Evolutionary conservation across 2,888 invertebrate species (phyloP).

Genomic region (Caenorhabditis auriculariae): DNA sequence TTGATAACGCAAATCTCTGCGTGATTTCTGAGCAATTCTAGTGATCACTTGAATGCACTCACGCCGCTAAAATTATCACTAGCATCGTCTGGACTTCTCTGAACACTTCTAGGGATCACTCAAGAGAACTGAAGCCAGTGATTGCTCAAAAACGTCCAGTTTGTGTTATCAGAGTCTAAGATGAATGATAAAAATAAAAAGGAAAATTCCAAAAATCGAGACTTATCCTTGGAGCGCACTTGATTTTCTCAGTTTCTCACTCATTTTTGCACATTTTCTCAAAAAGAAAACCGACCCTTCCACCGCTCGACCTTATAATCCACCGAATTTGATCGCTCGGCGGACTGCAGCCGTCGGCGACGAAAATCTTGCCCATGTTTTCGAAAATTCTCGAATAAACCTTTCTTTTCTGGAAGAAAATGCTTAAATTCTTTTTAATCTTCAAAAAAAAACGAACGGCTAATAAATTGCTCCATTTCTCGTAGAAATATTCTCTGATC

Average conservation of each 20-base stretch:
- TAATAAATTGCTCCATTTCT: constrained; percentile 14
- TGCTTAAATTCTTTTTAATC: neutral
- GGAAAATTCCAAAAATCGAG: no score
- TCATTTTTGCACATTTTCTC: no score
- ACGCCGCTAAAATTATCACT: no score
- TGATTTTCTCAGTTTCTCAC: no score
- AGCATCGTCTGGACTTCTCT: no score
- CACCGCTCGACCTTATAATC: constrained; percentile 30
- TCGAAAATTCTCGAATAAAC: neutral
- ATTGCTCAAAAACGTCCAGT: no score
- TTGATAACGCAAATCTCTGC: no score
- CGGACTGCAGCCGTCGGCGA: constrained; percentile 18
- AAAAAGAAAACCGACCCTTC: constrained; percentile 9
- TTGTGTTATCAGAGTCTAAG: constrained; percentile 1
- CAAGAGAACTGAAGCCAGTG: no score
- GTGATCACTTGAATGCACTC: no score
- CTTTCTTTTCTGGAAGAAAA: constrained; percentile 6
- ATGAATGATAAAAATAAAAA: constrained; percentile 5
- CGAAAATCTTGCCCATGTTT: constrained; percentile 8
- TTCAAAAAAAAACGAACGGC: constrained; percentile 2
- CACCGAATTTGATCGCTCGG: constrained; percentile 12
- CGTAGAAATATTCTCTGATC: constrained; percentile 8
- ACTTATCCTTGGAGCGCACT: no score
- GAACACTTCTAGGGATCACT: no score
- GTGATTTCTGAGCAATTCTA: no score